Evolutionary conservation across 1,140 invertebrate genomes (phyloP), one percentile per base, ranked within the genome.

Genomic region (Halictus rubicundus): DNA sequence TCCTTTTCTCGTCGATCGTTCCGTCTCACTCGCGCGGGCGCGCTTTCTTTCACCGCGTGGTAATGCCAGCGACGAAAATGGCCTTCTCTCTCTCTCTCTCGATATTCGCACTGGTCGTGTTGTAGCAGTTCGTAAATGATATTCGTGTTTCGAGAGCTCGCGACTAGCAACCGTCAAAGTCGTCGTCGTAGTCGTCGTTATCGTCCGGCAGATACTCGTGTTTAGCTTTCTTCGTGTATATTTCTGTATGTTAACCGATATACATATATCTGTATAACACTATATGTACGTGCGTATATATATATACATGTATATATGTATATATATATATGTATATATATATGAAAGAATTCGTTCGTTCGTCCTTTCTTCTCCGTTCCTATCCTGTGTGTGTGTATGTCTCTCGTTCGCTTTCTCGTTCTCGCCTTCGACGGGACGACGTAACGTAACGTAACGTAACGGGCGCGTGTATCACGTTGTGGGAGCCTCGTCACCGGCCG

Each of bases 401-500:
- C 70, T 68, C 65, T 73, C 73, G 66, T 59, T 68, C 46, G 12
- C 46, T 49, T 12, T 21, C 49, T 19, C 73, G 57, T 66, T 57
- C 42, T 82, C 46, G 42, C 80, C 57, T 71, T 70, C 82, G 66
- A 72, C 60, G 69, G 74, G 65, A 66, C 70, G 75, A 73, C 61
- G 73, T 78, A 73, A 79, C 80, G 66, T 69, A 75, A 68, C 65
- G 78, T 61, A 68, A 85, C 79, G 74, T 69, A 81, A 81, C 72
- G 46, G 27, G 39, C 79, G 73, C 77, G 82, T 83, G 66, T 52
- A 78, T 71, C 80, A 74, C 84, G 83, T 86, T 85, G 49, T 72
- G 75, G 54, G 72, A 77, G 73, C 66, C 61, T 82, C 80, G 86
- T 88, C 71, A 88, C 83, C 87, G 86, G 78, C 86, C 86, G 79